Conservation (phyloP, 1,140 invertebrate species). For the Drosophila burlai region DNA sequence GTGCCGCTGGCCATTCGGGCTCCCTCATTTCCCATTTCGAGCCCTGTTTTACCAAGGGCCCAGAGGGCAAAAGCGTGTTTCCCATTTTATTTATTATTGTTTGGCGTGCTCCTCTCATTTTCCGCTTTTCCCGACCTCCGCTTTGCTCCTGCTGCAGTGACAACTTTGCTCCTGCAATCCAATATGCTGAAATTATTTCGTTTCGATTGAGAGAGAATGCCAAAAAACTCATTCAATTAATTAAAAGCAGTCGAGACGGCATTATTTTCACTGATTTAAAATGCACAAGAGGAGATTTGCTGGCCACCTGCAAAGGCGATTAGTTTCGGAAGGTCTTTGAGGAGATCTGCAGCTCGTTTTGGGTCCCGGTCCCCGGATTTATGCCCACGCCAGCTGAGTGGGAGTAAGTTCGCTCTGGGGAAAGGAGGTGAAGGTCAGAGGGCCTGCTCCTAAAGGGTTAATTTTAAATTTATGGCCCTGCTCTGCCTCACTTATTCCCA, state of each 20-base stretch:
- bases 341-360: conserved; percentile 14
- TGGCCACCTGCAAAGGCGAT: conserved; percentile 43
- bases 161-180: conserved; percentile 37
- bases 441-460: conserved; percentile 73
- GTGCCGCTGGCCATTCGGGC: background rate
- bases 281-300: conserved; percentile 17
- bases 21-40: conserved; percentile 16
- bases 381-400: conserved; percentile 9
- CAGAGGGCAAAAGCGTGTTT: conserved; percentile 39
- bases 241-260: conserved; percentile 37
- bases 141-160: conserved; percentile 39
- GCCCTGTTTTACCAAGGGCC: conserved; percentile 13
- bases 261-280: conserved; percentile 45
- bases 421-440: conserved; percentile 61
- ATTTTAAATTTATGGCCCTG: conserved; percentile 81
- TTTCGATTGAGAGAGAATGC: conserved; percentile 36
- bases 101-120: conserved; percentile 36
- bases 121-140: background rate
- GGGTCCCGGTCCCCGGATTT: conserved; percentile 10
- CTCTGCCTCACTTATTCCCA: conserved; percentile 52
- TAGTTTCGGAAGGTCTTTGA: conserved; percentile 35
- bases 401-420: background rate
- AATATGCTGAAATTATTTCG: conserved; percentile 58
- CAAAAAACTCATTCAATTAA: conserved; percentile 52
- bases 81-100: conserved; percentile 75